Evolutionary conservation across 2,113 vertebrate species (phyloP).

Genomic region (Nematolebias whitei): DNA sequence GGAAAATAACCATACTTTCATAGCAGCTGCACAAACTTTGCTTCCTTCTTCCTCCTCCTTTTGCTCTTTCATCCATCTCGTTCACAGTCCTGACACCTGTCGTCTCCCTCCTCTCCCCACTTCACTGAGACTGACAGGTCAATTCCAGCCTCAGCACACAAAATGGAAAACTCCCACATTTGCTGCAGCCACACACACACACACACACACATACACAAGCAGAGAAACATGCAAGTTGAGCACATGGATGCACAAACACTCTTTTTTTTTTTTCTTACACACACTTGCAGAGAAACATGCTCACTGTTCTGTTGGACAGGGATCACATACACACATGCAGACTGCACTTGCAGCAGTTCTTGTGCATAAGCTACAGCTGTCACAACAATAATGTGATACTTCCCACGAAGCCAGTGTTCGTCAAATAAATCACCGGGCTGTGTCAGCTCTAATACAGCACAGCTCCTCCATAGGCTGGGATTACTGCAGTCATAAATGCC

Average conservation of each 20-base stretch:
- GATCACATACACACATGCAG: slow-evolving; percentile 18
- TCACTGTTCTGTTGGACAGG: slow-evolving; percentile 26
- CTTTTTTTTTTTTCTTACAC: slow-evolving; percentile 7
- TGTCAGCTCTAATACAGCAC: slow-evolving; percentile 51
- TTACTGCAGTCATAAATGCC: slow-evolving; percentile 39
- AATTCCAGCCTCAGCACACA: slow-evolving; percentile 49
- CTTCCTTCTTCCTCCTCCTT: slow-evolving; percentile 32
- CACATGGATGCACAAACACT: slow-evolving; percentile 18
- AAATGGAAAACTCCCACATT: slow-evolving; percentile 43
- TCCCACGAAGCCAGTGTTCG: slow-evolving; percentile 47
- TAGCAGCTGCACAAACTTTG: slow-evolving; percentile 26
- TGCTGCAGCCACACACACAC: slow-evolving; percentile 12
- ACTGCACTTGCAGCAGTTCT: slow-evolving; percentile 19
- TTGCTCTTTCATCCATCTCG: slow-evolving; percentile 46
- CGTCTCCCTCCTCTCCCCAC: slow-evolving; percentile 50
- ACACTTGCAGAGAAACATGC: slow-evolving; percentile 14
- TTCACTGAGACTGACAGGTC: slow-evolving; percentile 68
- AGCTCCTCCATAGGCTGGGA: slow-evolving; percentile 31
- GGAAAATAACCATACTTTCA: slow-evolving; percentile 27
- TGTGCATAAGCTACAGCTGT: slow-evolving; percentile 51
- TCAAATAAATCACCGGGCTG: slow-evolving; percentile 52
- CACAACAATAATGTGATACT: slow-evolving; percentile 58
- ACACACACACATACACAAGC: background rate
- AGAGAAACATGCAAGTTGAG: slow-evolving; percentile 10
- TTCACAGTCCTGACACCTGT: slow-evolving; percentile 59